phyloP scores from a whole-genome alignment of 2,113 vertebrate species.

The Chaetops frenatus region DNA sequence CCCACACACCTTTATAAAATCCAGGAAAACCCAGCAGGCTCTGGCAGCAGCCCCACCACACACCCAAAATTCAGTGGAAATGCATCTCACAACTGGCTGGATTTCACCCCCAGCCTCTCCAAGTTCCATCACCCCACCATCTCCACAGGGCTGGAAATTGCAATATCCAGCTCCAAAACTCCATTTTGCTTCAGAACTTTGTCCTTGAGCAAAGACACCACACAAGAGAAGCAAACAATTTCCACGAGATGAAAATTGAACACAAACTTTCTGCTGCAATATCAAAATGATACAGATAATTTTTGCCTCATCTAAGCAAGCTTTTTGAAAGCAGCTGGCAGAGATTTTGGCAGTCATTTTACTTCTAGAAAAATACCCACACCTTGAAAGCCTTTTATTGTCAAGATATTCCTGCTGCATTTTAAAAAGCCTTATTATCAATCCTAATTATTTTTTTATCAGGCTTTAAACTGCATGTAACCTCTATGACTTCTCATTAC shows the following conservation, averaged over 20 bases:
- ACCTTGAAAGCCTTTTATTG: background rate
- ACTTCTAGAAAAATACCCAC: background rate
- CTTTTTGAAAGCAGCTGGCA: background rate
- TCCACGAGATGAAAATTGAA: background rate
- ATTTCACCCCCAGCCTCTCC: background rate
- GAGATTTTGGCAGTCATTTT: background rate
- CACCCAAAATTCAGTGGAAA: background rate
- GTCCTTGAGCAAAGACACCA: background rate
- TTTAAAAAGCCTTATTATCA: background rate
- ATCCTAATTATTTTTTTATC: constrained; percentile 16
- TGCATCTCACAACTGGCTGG: background rate
- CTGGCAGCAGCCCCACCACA: background rate
- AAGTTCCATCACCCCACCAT: background rate
- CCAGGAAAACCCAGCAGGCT: background rate
- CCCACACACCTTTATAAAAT: accelerated
- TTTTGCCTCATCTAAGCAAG: background rate
- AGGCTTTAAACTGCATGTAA: background rate
- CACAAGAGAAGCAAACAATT: background rate
- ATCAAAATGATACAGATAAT: background rate
- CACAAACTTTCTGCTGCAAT: background rate
- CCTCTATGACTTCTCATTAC: background rate
- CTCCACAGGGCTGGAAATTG: background rate
- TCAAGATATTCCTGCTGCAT: background rate
- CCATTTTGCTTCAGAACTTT: background rate
- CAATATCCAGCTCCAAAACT: background rate